Evolutionary conservation across 2,113 vertebrate species (phyloP).

Genomic region (Brienomyrus brachyistius): DNA sequence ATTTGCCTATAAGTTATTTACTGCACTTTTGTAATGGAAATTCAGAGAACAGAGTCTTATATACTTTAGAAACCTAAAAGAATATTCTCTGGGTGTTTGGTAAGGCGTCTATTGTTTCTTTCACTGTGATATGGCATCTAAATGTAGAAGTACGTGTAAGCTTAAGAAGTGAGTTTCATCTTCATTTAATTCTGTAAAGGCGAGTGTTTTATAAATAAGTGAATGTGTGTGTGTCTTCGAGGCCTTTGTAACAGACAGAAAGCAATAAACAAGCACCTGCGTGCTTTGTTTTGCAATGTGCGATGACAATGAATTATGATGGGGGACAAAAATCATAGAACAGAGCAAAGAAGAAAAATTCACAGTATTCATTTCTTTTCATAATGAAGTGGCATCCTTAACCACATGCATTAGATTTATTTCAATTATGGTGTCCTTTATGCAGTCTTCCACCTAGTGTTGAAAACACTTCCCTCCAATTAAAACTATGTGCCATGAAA

Average conservation of each 20-base stretch:
- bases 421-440: neutral
- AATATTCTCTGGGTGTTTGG: neutral
- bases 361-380: neutral
- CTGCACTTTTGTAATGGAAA: neutral
- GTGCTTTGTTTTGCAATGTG: neutral
- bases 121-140: neutral
- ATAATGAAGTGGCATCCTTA: neutral
- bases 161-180: neutral
- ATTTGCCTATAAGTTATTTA: neutral
- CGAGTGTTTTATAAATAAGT: neutral
- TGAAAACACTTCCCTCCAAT: neutral
- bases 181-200: neutral
- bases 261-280: neutral
- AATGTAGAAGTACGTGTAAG: neutral
- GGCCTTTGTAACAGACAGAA: neutral
- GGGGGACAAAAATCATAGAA: neutral
- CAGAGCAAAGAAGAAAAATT: neutral
- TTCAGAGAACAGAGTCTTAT: neutral
- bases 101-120: neutral
- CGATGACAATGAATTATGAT: neutral
- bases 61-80: neutral
- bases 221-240: neutral
- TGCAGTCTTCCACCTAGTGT: neutral
- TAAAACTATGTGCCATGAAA: neutral
- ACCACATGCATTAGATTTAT: neutral